phyloP scores from a whole-genome alignment of 2,888 invertebrate genomes.

The Sussaba pulchella region DNA sequence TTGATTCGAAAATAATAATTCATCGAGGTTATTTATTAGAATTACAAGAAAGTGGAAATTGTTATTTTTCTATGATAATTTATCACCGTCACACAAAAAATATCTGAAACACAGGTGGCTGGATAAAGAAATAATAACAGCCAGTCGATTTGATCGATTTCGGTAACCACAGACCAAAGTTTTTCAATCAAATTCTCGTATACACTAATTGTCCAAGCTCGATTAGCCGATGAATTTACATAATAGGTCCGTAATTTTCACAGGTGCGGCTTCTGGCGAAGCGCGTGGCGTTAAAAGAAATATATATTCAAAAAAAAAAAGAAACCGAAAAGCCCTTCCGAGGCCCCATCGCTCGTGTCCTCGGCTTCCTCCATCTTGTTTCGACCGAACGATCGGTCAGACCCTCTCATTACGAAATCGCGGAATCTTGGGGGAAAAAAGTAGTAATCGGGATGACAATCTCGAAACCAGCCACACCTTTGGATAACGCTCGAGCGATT shows the following conservation, averaged over 20 bases:
- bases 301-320: no score
- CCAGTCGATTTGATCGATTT: neutral
- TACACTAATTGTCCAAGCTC: conserved; percentile 59
- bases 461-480: conserved; percentile 8
- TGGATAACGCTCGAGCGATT: neutral
- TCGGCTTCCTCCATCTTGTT: conserved; percentile 27
- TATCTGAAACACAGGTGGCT: conserved; percentile 3
- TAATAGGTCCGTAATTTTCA: conserved; percentile 63
- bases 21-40: no score
- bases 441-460: conserved; percentile 59
- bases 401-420: conserved; percentile 54
- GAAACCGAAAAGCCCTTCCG: conserved; percentile 19
- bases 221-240: conserved; percentile 60
- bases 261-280: conserved; percentile 57
- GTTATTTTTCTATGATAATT: no score
- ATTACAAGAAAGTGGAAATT: no score
- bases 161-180: no score
- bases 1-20: no score
- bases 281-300: no score
- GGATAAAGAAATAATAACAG: conserved; percentile 10
- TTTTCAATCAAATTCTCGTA: conserved; percentile 51
- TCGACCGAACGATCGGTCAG: conserved; percentile 49
- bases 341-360: conserved; percentile 21
- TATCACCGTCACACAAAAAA: no score
- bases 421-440: conserved; percentile 49